Base-by-base conservation (phyloP, 2,888 invertebrate genomes). In the Nomada lathburiana region DNA sequence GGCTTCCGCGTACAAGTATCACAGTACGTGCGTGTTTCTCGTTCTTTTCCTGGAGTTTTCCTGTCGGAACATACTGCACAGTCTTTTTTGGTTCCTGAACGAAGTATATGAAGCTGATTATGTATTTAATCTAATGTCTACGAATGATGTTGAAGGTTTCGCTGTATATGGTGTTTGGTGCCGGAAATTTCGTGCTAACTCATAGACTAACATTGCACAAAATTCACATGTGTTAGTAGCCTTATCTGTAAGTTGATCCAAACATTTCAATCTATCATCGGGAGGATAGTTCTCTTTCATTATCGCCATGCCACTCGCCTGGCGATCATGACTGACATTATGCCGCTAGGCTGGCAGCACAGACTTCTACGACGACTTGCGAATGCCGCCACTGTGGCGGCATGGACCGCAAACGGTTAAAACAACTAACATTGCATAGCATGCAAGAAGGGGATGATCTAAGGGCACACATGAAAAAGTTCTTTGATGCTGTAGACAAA, bases 21-120 rank as follows among this genome's bases (percentile, higher is more conserved):
- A 3, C 55, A 60, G 44, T 36, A 52, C 13, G 4, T 23, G 18
- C 5, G 42, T 20, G 44, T 74, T 59, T 59, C 9, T 55, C 52
- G 52, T 42, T 20, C 26, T 74, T 59, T 29, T 9, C 52, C 53
- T 53, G n/a, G 10, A 57, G 26, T 20, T 74, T 59, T 67, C 47
- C 36, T 65, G 26, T 64, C 23, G 26, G 72, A 72, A 77, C 50
- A 60, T 63, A 77, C 44, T 57, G 55, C 52, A 69, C 78, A 69
- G 44, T 74, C 42, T 63, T 74, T 59, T 44, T 74, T 79, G 13
- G 0, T 23, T 57, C 68, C 29, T 23, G 50, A 73, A 74, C 57
- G 44, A 55, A 79, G 36, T 47, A 79, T 59, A 68, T 69, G 74
- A 2, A 74, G n/a, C 47, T 59, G 23, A 74, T 59, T 69, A 74